phyloP scores from a whole-genome alignment of 2,797 vertebrate genomes.

The Mallotus villosus region DNA sequence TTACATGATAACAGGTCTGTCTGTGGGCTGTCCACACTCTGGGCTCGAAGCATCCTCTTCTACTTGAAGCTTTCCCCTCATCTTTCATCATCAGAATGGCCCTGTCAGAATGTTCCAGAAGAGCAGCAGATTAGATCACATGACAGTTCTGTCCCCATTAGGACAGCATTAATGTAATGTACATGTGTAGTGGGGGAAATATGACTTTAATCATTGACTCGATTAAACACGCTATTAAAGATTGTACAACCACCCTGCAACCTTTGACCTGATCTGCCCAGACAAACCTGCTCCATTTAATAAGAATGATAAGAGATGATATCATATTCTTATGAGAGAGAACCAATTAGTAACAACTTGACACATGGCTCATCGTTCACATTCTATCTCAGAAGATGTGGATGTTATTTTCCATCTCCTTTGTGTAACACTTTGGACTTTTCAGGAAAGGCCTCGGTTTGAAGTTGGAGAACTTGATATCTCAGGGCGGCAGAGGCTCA shows the following conservation, averaged over 20 bases:
- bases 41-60: conserved; percentile 12
- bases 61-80: neutral
- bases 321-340: conserved; percentile 44
- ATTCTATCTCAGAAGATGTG: too few species aligned
- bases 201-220: conserved; percentile 31
- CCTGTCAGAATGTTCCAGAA: too few species aligned
- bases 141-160: neutral
- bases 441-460: conserved; percentile 30
- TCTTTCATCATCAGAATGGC: neutral
- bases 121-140: neutral
- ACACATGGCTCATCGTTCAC: too few species aligned
- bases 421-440: conserved; percentile 47
- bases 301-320: conserved; percentile 73
- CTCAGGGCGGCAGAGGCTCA: conserved; percentile 25
- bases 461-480: conserved; percentile 31
- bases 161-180: neutral
- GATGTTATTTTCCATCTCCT: too few species aligned
- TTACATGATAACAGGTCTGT: conserved; percentile 70
- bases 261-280: conserved; percentile 68
- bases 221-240: conserved; percentile 38
- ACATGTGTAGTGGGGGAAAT: neutral
- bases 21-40: conserved; percentile 61
- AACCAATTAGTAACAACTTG: too few species aligned
- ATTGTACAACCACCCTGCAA: conserved; percentile 40
- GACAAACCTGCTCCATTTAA: conserved; percentile 70